Evolutionary conservation across 2,888 invertebrate genomes (phyloP), one percentile per base, ranked within the genome.

Genomic region (Lepidochrysops patricia): DNA sequence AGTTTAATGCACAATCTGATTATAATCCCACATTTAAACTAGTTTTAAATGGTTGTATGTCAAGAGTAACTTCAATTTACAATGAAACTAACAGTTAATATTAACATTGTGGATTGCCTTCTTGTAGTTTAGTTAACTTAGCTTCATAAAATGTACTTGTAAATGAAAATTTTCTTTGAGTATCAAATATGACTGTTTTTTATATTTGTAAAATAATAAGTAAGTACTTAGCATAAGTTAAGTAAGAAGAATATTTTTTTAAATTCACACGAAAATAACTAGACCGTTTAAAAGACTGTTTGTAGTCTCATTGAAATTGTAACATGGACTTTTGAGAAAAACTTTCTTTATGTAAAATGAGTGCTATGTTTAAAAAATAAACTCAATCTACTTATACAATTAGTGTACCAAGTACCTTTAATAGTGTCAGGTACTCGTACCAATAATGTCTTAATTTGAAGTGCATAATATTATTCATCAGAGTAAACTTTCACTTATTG

Each of bases 401-500:
- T 43, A 37, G 7, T 43, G 3, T 13, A 23, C 19, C 9, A 19
- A 43, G 19, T 43, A 43, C 43, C 43, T 9, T 23, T 43, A 43
- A 7, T 37, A 37, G 15, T 2, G 37, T 37, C 15, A 15, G 15
- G 3, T 4, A 6, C 26, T 50, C 19, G n/a, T 52, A 52, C 7
- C 9, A 54, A 54, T 54, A 29, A 9, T 32, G 15, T 32, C 43
- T 43, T 43, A 43, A 43, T 43, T 43, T 43, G 23, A 19, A 19
- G 29, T 54, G 12, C 19, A 13, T 32, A 54, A 5, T 19, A 54
- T 13, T 29, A 29, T 9, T 32, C 15, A 29, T 29, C 32, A 32
- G 29, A 12, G 50, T 50, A 64, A 61, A 70, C 71, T 71, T 71
- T 71, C 71, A 68, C 71, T 68, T 50, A 58, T 60, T 62, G 62